A percentile compares a stretch with the other conserved stretches of the same genome.
phyloP scores from a whole-genome alignment of 2,888 invertebrate genomes.

The Iphiclides podalirius region DNA sequence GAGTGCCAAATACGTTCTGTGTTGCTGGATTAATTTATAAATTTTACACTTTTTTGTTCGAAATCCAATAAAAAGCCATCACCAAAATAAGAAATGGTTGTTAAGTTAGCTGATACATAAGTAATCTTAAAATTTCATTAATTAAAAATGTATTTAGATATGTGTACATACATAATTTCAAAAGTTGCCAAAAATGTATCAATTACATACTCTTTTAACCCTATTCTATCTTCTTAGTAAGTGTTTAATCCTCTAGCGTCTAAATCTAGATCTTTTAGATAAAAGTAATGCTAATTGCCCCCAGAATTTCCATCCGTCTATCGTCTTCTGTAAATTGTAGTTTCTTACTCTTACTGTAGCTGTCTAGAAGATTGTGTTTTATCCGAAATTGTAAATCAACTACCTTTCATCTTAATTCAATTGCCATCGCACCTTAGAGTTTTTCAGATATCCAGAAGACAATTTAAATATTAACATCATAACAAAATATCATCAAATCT shows the following conservation, averaged over 20 bases:
- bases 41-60: too few species aligned
- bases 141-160: background rate
- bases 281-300: conserved; percentile 73
- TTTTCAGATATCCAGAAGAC: too few species aligned
- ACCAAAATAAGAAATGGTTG: background rate
- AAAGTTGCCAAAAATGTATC: conserved; percentile 35
- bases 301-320: conserved; percentile 81
- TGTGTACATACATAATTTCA: conserved; percentile 36
- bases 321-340: conserved; percentile 73
- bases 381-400: conserved; percentile 31
- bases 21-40: too few species aligned
- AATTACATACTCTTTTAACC: conserved; percentile 32
- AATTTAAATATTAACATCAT: too few species aligned
- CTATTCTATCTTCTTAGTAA: conserved; percentile 33
- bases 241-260: conserved; percentile 40
- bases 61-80: too few species aligned
- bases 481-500: too few species aligned
- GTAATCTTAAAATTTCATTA: background rate
- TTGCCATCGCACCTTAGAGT: too few species aligned
- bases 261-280: conserved; percentile 43
- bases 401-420: too few species aligned
- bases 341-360: conserved; percentile 60
- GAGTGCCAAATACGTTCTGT: too few species aligned
- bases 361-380: conserved; percentile 53
- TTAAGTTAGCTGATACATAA: background rate